These are phyloP conservation scores for Micoletzkya japonica DNA, from an alignment of 2,888 invertebrate species.

Conservation along the genomic window DNA sequence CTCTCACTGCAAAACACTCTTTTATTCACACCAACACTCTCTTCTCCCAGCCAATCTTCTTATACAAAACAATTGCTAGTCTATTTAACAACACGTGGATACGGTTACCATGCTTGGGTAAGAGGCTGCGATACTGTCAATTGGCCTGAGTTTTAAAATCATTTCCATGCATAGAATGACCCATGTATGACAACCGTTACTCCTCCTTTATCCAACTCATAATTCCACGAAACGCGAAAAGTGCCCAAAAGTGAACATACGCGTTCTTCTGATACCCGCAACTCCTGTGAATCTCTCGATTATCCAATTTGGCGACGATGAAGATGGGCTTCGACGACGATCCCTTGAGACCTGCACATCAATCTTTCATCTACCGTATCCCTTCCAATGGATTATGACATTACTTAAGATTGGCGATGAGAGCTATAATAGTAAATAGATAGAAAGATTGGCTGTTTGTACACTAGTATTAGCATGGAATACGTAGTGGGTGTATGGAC, in stretches of 20 bases:
- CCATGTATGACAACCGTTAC: not conserved
- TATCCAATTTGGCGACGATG: conserved; percentile 40
- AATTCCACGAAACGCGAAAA: not conserved
- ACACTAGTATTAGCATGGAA: too few relatives aligned
- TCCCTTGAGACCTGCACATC: conserved; percentile 15
- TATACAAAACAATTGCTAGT: not conserved
- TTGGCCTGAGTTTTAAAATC: not conserved
- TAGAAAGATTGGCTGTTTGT: too few relatives aligned
- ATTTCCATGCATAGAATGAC: not conserved
- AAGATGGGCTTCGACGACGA: conserved; percentile 33
- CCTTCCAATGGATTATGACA: too few relatives aligned
- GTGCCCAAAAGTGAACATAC: conserved; percentile 4
- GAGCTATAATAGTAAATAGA: too few relatives aligned
- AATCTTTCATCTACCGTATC: not conserved
- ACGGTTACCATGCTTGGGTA: too few relatives aligned
- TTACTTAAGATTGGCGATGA: too few relatives aligned
- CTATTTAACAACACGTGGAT: too few relatives aligned
- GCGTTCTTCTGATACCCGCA: conserved; percentile 25
- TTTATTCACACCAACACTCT: too few relatives aligned
- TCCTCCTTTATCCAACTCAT: not conserved
- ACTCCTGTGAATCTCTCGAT: conserved; percentile 35
- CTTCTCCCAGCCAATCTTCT: too few relatives aligned
- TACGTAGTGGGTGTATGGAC: too few relatives aligned
- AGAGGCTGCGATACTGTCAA: too few relatives aligned
- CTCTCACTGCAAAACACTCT: conserved; percentile 7